phyloP scores from a whole-genome alignment of 2,797 vertebrate genomes.

The Miichthys miiuy region DNA sequence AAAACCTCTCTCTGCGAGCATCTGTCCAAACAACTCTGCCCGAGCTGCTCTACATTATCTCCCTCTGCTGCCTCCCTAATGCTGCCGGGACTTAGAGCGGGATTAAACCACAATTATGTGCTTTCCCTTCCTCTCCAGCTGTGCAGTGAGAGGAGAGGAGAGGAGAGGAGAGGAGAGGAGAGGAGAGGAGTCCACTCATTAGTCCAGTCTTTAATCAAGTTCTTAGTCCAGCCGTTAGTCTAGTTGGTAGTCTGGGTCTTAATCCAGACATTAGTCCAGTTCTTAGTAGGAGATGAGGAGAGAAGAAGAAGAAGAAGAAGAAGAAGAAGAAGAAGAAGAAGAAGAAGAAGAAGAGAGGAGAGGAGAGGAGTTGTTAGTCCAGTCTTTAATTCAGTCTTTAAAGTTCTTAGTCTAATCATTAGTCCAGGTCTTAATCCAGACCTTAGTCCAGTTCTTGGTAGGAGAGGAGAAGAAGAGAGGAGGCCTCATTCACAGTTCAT shows the following conservation, averaged over 20 bases:
- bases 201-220: too few relatives aligned
- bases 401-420: too few relatives aligned
- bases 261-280: too few relatives aligned
- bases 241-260: too few relatives aligned
- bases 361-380: not conserved
- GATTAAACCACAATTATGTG: conserved; percentile 76
- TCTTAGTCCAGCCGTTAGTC: too few relatives aligned
- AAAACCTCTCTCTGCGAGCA: conserved; percentile 63
- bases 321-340: not conserved
- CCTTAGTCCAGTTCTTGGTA: too few relatives aligned
- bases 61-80: conserved; percentile 60
- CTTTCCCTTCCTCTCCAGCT: conserved; percentile 68
- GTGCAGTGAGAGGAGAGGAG: conserved; percentile 28
- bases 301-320: not conserved
- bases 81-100: conserved; percentile 70
- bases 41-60: conserved; percentile 60
- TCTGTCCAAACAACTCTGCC: conserved; percentile 69
- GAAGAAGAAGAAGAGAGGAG: too few relatives aligned
- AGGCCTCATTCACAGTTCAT: too few relatives aligned
- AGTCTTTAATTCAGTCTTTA: too few relatives aligned
- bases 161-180: not conserved
- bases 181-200: too few relatives aligned
- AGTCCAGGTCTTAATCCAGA: too few relatives aligned
- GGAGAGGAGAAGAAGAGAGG: not conserved
- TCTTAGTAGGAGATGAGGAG: too few relatives aligned